Conservation (phyloP, 2,888 invertebrate genomes). For the Scaeva pyrastri region DNA sequence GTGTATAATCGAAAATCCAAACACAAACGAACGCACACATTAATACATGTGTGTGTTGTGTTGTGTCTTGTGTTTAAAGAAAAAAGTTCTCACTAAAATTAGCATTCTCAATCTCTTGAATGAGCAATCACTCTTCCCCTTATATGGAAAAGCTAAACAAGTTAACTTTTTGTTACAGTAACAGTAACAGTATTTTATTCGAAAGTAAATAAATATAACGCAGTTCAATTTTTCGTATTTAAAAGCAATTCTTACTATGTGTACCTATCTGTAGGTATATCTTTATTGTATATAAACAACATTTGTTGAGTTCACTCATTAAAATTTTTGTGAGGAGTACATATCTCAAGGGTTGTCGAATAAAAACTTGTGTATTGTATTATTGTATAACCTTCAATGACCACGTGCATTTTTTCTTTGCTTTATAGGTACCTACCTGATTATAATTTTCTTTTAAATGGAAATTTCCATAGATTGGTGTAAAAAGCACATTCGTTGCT, state of each 20-base stretch:
- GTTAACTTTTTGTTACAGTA: slow-evolving; percentile 38
- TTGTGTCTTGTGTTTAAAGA: too few relatives aligned
- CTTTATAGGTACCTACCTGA: neutral
- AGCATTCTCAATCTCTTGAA: slow-evolving; percentile 44
- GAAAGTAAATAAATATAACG: slow-evolving; percentile 44
- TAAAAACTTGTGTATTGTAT: slow-evolving; percentile 42
- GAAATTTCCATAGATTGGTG: neutral
- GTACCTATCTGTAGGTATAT: neutral
- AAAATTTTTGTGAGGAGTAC: neutral
- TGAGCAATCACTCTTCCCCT: slow-evolving; percentile 47
- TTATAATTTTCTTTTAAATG: neutral
- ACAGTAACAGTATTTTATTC: slow-evolving; percentile 23
- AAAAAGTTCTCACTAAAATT: slow-evolving; percentile 61
- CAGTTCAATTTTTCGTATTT: slow-evolving; percentile 14
- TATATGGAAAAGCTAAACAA: slow-evolving; percentile 64
- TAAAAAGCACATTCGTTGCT: neutral
- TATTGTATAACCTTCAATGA: slow-evolving; percentile 52
- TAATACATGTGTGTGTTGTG: neutral
- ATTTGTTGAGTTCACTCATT: neutral
- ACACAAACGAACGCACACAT: slow-evolving; percentile 10
- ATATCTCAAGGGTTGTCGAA: slow-evolving; percentile 15
- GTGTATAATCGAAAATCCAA: neutral
- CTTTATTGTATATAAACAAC: neutral
- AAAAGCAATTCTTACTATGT: slow-evolving; percentile 11
- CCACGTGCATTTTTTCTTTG: slow-evolving; percentile 60